These are phyloP conservation scores for Apocrypta bakeri DNA, from an alignment of 1,140 invertebrate species.

Conservation along the genomic window DNA sequence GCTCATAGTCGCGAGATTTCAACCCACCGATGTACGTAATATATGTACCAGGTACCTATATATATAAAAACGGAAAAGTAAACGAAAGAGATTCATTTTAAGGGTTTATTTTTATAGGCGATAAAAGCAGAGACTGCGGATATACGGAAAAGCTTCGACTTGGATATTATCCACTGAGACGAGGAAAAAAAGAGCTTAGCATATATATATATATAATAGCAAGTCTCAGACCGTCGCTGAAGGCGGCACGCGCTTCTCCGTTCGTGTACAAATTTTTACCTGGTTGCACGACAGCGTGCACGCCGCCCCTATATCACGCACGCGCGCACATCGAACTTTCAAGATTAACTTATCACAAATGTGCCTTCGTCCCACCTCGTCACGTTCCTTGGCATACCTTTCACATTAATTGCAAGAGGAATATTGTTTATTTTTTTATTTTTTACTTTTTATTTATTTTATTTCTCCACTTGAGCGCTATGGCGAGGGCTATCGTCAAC, in stretches of 20 bases:
- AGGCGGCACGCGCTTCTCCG: background rate
- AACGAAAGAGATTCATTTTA: too few species aligned
- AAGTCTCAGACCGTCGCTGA: background rate
- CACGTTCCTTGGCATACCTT: background rate
- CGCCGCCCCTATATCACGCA: background rate
- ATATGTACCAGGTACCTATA: too few species aligned
- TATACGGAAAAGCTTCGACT: background rate
- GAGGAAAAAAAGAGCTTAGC: background rate
- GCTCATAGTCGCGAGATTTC: background rate
- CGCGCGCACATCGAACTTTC: background rate
- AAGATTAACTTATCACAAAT: constrained; percentile 23
- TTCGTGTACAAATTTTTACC: constrained; percentile 32
- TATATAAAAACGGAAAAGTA: too few species aligned
- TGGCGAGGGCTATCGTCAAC: too few species aligned
- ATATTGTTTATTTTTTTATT: too few species aligned
- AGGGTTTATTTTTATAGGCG: too few species aligned
- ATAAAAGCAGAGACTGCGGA: background rate
- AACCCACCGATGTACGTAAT: background rate
- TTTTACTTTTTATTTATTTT: too few species aligned
- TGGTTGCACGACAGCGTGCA: background rate
- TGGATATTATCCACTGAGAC: too few species aligned
- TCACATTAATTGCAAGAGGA: constrained; percentile 8
- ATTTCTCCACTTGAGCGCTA: too few species aligned
- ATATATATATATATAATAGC: too few species aligned
- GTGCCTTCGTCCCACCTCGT: background rate